Base-by-base conservation (phyloP, 1,140 invertebrate genomes). In the Scaptodrosophila lebanonensis region DNA sequence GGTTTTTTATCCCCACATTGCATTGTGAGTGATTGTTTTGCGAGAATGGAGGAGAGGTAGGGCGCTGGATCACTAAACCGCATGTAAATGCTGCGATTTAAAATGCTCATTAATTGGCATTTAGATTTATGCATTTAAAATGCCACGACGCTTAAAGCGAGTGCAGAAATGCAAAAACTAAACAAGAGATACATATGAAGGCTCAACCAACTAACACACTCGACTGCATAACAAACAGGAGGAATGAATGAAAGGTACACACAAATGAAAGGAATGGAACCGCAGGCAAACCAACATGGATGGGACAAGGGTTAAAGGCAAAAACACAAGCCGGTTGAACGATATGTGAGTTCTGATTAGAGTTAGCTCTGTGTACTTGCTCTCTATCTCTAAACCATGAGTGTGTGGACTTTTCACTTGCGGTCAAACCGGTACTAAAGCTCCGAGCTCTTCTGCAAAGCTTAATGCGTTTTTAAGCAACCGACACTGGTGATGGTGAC, bases 381-480 rank as follows among this genome's bases (percentile, higher is more conserved):
- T 8, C 22, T 25, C 22, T 25, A 4, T n/a, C 22, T 25, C 22
- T 8, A 4, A 3, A 3, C 22, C 22, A 25, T 25, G 3, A 4
- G 3, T 25, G 22, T 25, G 22, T 25, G 68, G 63, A 64, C 68
- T 79, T 68, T 68, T 51, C 56, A 59, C 59, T 79, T 79, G 69
- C 47, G 73, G 73, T 79, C 68, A 58, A 56, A 32, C 50, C 56
- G 35, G n/a, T n/a, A n/a, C n/a, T n/a, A n/a, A n/a, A n/a, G n/a
- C n/a, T 48, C 12, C 18, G 12, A 16, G 32, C 2, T 40, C 16
- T 11, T 38, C 12, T 44, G 12, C 3, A 8, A 27, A 42, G 27
- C 45, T 27, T 68, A 79, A 79, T 77, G 56, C 73, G 54, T 73
- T 79, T 77, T 72, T 79, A 77, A 79, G 64, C 67, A 64, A 72